A percentile compares a stretch with the other conserved stretches of the same genome.
Evolutionary conservation across 1,140 invertebrate species (phyloP).

Genomic region (Drosophila tristis): DNA sequence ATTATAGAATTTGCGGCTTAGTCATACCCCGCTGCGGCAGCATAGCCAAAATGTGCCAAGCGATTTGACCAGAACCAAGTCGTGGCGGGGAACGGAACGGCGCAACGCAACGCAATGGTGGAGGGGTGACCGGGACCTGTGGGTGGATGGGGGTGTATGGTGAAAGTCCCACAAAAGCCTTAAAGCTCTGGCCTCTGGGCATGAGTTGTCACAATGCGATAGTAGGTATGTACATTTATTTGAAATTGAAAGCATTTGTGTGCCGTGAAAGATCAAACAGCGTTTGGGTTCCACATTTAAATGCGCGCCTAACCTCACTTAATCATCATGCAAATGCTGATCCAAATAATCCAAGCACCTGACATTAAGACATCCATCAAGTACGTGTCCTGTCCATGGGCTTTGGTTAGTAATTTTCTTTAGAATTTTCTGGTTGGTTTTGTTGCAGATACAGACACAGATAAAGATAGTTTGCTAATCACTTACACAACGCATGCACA

Average conservation of each 20-base stretch:
- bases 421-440: no score
- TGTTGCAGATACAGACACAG: no score
- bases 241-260: slow-evolving; percentile 18
- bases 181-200: slow-evolving; percentile 23
- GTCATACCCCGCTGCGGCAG: slow-evolving; percentile 58
- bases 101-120: not conserved
- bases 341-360: no score
- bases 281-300: slow-evolving; percentile 4
- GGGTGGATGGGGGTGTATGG: slow-evolving; percentile 2
- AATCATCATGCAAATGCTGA: slow-evolving; percentile 6
- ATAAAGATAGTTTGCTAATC: no score
- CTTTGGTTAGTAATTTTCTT: no score
- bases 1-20: slow-evolving; percentile 79
- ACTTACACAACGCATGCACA: no score
- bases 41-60: slow-evolving; percentile 52
- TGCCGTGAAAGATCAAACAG: slow-evolving; percentile 28
- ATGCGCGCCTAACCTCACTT: slow-evolving; percentile 9
- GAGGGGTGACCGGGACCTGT: no score
- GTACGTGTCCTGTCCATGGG: no score
- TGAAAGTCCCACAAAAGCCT: slow-evolving; percentile 19
- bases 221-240: not conserved
- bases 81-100: slow-evolving; percentile 5
- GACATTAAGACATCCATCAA: no score
- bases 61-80: slow-evolving; percentile 54
- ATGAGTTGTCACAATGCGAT: slow-evolving; percentile 24